A percentile compares a stretch with the other conserved stretches of the same genome.
Conservation (phyloP, 1,140 invertebrate genomes). For the Drosophila navojoa region DNA sequence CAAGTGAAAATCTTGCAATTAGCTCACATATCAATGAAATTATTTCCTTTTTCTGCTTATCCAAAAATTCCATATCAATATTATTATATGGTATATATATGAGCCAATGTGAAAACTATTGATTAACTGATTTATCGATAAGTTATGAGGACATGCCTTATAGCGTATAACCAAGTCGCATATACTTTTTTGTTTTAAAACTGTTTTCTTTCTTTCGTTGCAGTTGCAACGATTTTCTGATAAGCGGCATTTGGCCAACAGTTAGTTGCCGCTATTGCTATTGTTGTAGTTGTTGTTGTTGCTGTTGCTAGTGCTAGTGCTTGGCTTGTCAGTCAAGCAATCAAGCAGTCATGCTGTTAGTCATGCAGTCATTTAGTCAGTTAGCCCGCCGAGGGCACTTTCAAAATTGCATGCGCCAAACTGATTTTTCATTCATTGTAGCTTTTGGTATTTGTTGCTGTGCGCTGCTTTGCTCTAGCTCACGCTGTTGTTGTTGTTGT, state of each 20-base stretch:
- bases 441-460: conserved; percentile 35
- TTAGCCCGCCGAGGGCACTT: conserved; percentile 62
- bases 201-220: conserved; percentile 27
- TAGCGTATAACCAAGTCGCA: conserved; percentile 16
- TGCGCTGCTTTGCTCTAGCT: not conserved
- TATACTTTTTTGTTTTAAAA: conserved; percentile 5
- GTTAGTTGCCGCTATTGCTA: conserved; percentile 9
- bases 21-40: not conserved
- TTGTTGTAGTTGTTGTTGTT: conserved; percentile 18
- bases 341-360: conserved; percentile 33
- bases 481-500: conserved; percentile 40
- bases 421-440: conserved; percentile 79
- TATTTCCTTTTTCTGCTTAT: too few species aligned
- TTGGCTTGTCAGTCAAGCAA: conserved; percentile 37
- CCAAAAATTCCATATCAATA: too few species aligned
- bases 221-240: conserved; percentile 56
- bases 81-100: too few species aligned
- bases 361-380: conserved; percentile 44
- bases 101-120: not conserved
- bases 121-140: not conserved
- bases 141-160: not conserved
- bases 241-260: conserved; percentile 40
- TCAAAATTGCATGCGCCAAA: conserved; percentile 71
- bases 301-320: conserved; percentile 17
- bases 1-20: not conserved